phyloP scores from a whole-genome alignment of 1,140 invertebrate species.

The Drosophila tristis region DNA sequence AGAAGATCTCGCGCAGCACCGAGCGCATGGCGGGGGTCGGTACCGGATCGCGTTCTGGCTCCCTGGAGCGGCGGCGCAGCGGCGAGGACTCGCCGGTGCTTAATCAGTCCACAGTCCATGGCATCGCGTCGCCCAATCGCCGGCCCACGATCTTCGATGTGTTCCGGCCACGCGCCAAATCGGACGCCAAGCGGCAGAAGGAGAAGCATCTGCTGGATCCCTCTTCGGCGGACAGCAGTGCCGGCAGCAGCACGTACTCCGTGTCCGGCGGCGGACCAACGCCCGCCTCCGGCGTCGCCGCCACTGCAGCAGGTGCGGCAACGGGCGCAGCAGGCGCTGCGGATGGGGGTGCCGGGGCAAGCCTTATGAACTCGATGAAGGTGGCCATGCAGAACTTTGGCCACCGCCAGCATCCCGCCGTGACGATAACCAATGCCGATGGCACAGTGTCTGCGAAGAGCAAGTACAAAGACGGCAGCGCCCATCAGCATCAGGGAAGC shows the following conservation, averaged over 20 bases:
- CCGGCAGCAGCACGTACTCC: constrained; percentile 80
- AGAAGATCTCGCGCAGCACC: constrained; percentile 83
- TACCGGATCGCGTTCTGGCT: constrained; percentile 70
- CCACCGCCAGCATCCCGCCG: constrained; percentile 84
- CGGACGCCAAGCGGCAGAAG: constrained; percentile 89
- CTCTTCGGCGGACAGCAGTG: constrained; percentile 83
- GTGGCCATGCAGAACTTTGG: constrained; percentile 89
- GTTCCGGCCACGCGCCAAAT: constrained; percentile 92
- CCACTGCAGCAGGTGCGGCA: constrained; percentile 54
- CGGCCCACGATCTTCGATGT: constrained; percentile 92
- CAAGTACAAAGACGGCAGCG: constrained; percentile 87
- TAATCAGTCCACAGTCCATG: constrained; percentile 83
- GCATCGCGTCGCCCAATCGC: constrained; percentile 88
- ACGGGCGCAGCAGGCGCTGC: constrained; percentile 64
- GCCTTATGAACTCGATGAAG: constrained; percentile 91
- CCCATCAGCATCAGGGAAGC: constrained; percentile 86
- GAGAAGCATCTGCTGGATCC: constrained; percentile 67
- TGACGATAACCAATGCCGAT: constrained; percentile 79
- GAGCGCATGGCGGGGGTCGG: constrained; percentile 73
- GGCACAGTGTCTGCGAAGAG: constrained; percentile 76
- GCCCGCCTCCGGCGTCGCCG: constrained; percentile 44
- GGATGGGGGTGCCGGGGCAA: constrained; percentile 71
- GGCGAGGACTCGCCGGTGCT: constrained; percentile 85
- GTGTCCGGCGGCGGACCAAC: constrained; percentile 72
- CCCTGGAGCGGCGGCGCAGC: constrained; percentile 86